These are phyloP conservation scores for Notodonta ziczac DNA, from an alignment of 2,888 invertebrate genomes.

Conservation along the genomic window DNA sequence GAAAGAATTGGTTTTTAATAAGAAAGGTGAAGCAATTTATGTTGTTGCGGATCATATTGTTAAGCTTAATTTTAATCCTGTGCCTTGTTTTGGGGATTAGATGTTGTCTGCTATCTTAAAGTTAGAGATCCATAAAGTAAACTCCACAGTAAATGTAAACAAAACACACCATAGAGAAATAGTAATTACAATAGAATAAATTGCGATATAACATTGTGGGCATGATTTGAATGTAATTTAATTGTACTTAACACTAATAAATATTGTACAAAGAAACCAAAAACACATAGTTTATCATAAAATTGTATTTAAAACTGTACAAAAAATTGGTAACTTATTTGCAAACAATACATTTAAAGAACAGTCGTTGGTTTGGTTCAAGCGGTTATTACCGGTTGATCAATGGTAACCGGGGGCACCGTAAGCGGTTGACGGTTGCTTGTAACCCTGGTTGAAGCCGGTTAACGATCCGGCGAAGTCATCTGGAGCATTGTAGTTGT, in stretches of 20 bases:
- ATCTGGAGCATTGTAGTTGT: constrained; percentile 66
- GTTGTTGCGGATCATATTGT: constrained; percentile 63
- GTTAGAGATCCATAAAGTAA: not conserved
- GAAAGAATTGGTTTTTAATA: constrained; percentile 62
- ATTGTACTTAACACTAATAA: no score
- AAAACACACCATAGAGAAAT: no score
- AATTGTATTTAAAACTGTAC: constrained; percentile 5
- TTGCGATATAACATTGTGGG: no score
- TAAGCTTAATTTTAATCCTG: constrained; percentile 52
- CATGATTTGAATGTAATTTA: no score
- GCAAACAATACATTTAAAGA: not conserved
- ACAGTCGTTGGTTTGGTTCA: not conserved
- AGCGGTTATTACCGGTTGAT: constrained; percentile 14
- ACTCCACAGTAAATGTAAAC: no score
- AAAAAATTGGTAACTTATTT: not conserved
- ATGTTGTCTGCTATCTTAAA: not conserved
- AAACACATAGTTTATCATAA: not conserved
- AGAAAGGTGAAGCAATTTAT: constrained; percentile 63
- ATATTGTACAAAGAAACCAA: not conserved
- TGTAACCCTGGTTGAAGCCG: constrained; percentile 59
- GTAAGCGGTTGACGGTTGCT: constrained; percentile 60
- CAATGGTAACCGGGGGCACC: constrained; percentile 72
- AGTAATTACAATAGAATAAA: no score
- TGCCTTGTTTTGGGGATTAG: constrained; percentile 37
- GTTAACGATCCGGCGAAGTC: constrained; percentile 73